Evolutionary conservation across 2,888 invertebrate genomes (phyloP).

Genomic region (Phytoseiulus persimilis): DNA sequence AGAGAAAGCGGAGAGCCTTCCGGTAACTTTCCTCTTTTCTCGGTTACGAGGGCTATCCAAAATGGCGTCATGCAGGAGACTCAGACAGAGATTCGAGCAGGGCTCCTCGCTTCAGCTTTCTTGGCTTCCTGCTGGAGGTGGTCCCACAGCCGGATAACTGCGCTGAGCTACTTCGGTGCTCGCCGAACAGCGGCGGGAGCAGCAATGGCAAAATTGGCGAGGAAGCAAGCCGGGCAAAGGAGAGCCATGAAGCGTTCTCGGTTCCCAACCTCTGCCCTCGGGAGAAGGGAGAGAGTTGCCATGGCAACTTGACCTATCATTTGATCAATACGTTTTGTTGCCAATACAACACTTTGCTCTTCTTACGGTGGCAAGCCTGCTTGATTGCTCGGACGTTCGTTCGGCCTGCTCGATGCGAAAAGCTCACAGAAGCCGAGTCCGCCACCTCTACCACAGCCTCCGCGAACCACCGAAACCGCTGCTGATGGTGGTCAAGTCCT

Average conservation of each 20-base stretch:
- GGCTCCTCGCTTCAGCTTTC: no score
- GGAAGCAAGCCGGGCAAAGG: neutral
- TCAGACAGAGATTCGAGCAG: neutral
- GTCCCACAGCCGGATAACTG: neutral
- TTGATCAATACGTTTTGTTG: slow-evolving; percentile 5
- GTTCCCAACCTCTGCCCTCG: neutral
- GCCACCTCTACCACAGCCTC: neutral
- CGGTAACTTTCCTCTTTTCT: neutral
- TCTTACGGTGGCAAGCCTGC: neutral
- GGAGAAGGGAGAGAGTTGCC: neutral
- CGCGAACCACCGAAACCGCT: neutral
- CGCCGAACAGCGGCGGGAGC: neutral
- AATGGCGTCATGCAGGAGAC: neutral
- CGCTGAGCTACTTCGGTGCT: neutral
- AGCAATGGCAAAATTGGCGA: neutral
- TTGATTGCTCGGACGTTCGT: neutral
- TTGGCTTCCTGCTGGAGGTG: neutral
- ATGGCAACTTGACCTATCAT: neutral
- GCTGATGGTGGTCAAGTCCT: neutral
- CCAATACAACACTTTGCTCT: neutral
- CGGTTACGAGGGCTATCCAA: neutral
- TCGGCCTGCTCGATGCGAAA: no score
- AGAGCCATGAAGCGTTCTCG: neutral
- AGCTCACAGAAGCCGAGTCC: neutral
- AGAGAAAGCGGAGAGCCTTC: no score